Evolutionary conservation across 2,888 invertebrate genomes (phyloP).

Genomic region (Nymphalis polychloros): DNA sequence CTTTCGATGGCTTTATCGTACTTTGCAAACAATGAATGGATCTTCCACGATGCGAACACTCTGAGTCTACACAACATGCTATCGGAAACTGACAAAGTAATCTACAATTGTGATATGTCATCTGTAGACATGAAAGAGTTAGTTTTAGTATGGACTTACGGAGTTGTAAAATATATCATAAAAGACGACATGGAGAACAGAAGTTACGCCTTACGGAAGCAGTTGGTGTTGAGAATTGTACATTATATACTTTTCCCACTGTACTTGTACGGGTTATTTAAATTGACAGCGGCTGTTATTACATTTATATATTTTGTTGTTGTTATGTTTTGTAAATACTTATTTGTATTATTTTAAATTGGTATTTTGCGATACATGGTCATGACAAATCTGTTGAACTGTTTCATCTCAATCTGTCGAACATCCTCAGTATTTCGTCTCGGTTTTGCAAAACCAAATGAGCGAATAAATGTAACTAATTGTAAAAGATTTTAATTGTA

Average conservation of each 20-base stretch:
- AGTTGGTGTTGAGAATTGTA: not conserved
- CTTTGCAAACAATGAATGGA: conserved; percentile 1
- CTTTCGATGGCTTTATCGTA: not conserved
- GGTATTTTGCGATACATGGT: too few relatives aligned
- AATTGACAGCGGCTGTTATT: not conserved
- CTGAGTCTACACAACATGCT: not conserved
- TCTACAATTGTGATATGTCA: conserved; percentile 4
- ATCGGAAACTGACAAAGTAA: not conserved
- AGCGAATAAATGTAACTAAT: too few relatives aligned
- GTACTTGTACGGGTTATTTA: not conserved
- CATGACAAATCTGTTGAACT: too few relatives aligned
- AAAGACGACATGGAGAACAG: not conserved
- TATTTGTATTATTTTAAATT: too few relatives aligned
- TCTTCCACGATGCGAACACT: not conserved
- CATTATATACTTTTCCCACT: not conserved
- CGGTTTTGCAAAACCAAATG: too few relatives aligned
- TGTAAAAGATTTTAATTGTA: too few relatives aligned
- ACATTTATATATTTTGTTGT: not conserved
- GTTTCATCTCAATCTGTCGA: too few relatives aligned
- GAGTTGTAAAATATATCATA: not conserved
- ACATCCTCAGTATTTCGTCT: too few relatives aligned
- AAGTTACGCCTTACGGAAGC: not conserved
- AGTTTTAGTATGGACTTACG: not conserved
- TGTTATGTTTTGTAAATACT: not conserved
- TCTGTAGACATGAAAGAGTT: not conserved